phyloP scores from a whole-genome alignment of 2,797 vertebrate species.

The Xyrichtys novacula region DNA sequence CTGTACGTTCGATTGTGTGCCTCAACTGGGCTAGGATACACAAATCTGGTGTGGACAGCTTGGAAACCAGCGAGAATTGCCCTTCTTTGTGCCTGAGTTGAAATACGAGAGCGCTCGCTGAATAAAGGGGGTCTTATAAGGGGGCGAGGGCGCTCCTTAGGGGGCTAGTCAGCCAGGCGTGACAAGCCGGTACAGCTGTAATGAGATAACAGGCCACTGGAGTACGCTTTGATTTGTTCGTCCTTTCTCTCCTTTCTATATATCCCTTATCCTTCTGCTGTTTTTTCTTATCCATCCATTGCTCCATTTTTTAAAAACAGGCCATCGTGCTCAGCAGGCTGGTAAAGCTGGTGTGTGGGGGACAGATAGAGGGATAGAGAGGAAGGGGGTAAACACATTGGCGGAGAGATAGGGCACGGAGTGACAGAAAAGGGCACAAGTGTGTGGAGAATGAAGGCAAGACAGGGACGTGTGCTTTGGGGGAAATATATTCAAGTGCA shows the following conservation, averaged over 20 bases:
- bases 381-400: conserved; percentile 50
- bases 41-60: conserved; percentile 68
- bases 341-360: conserved; percentile 71
- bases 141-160: conserved; percentile 70
- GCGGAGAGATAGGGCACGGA: conserved; percentile 47
- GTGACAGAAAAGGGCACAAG: conserved; percentile 52
- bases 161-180: conserved; percentile 74
- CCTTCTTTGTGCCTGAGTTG: conserved; percentile 70
- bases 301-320: conserved; percentile 50
- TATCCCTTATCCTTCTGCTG: conserved; percentile 62
- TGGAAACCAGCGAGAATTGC: conserved; percentile 67
- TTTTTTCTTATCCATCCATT: conserved; percentile 70
- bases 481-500: conserved; percentile 41
- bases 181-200: conserved; percentile 75
- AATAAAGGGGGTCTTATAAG: conserved; percentile 75
- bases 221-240: conserved; percentile 70
- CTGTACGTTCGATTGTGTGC: conserved; percentile 44
- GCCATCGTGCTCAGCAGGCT: conserved; percentile 67
- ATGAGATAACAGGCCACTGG: conserved; percentile 82
- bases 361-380: conserved; percentile 74
- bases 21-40: conserved; percentile 47
- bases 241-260: conserved; percentile 62
- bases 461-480: conserved; percentile 20
- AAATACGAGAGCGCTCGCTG: conserved; percentile 67
- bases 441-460: conserved; percentile 52